Evolutionary conservation across 2,888 invertebrate species (phyloP).

Genomic region (Leptinotarsa juncta): DNA sequence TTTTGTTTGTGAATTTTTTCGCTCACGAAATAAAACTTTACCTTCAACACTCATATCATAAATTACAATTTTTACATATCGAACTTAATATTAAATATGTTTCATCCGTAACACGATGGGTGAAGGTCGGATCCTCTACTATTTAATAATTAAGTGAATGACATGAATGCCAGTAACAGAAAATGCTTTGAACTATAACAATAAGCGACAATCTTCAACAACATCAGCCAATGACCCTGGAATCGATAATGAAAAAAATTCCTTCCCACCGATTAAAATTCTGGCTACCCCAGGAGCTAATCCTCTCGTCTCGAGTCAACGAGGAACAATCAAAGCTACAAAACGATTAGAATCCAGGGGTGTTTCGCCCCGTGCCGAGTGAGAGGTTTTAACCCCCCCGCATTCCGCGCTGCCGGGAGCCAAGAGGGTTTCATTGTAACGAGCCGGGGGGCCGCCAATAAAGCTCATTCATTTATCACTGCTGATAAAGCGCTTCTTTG

Average conservation of each 20-base stretch:
- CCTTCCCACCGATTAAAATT: conserved; percentile 22
- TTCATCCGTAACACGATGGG: too few species aligned
- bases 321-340: conserved; percentile 43
- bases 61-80: too few species aligned
- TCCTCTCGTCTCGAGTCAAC: conserved; percentile 33
- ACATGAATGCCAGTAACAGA: too few species aligned
- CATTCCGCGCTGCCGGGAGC: conserved; percentile 60
- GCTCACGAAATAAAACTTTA: too few species aligned
- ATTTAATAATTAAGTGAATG: too few species aligned
- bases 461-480: conserved; percentile 60
- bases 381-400: conserved; percentile 57
- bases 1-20: too few species aligned
- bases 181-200: too few species aligned
- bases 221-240: neutral
- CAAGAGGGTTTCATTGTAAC: conserved; percentile 63
- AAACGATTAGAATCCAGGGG: conserved; percentile 42
- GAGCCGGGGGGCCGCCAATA: conserved; percentile 56
- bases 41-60: too few species aligned
- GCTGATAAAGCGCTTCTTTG: conserved; percentile 51
- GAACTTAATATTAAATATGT: too few species aligned
- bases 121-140: too few species aligned
- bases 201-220: neutral
- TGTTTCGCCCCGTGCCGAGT: conserved; percentile 36
- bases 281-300: conserved; percentile 9
- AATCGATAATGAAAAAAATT: conserved; percentile 21